These are phyloP conservation scores for Antennarius striatus DNA, from an alignment of 2,113 vertebrate genomes.

Conservation along the genomic window DNA sequence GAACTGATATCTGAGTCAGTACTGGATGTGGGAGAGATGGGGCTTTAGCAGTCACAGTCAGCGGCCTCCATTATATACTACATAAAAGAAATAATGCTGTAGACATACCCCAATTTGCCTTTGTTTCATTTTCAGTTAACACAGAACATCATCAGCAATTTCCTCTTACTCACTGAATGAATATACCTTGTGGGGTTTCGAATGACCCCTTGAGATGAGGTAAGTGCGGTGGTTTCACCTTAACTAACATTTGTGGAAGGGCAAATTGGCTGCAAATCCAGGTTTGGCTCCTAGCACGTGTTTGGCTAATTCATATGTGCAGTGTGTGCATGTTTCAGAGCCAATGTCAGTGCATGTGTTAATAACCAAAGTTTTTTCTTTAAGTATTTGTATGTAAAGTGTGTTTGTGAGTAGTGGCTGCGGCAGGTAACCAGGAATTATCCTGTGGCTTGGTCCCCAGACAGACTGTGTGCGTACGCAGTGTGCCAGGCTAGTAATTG, in stretches of 20 bases:
- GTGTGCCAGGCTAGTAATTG: slow-evolving; percentile 79
- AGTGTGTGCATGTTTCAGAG: slow-evolving; percentile 22
- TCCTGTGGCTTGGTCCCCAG: slow-evolving; percentile 74
- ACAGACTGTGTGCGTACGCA: slow-evolving; percentile 77
- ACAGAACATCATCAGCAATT: slow-evolving; percentile 31
- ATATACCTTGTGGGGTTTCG: slow-evolving; percentile 15
- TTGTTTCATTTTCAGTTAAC: slow-evolving; percentile 45
- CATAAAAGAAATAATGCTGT: neutral
- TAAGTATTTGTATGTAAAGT: slow-evolving; percentile 49
- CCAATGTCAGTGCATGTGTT: slow-evolving; percentile 17
- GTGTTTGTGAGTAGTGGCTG: slow-evolving; percentile 72
- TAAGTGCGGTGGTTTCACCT: slow-evolving; percentile 42
- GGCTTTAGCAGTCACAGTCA: slow-evolving; percentile 9
- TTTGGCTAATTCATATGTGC: slow-evolving; percentile 34
- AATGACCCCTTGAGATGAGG: slow-evolving; percentile 41
- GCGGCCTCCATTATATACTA: neutral
- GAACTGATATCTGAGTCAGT: neutral
- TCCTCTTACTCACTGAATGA: slow-evolving; percentile 38
- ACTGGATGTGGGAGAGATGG: slow-evolving; percentile 3
- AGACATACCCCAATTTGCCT: slow-evolving; percentile 15
- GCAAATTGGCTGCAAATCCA: slow-evolving; percentile 55
- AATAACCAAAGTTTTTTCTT: slow-evolving; percentile 21
- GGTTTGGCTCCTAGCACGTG: slow-evolving; percentile 24
- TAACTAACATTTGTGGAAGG: slow-evolving; percentile 29
- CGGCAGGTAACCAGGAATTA: slow-evolving; percentile 80